A percentile compares a stretch with the other conserved stretches of the same genome.
Evolutionary conservation across 2,113 vertebrate species (phyloP).

Genomic region (Ursus arctos): DNA sequence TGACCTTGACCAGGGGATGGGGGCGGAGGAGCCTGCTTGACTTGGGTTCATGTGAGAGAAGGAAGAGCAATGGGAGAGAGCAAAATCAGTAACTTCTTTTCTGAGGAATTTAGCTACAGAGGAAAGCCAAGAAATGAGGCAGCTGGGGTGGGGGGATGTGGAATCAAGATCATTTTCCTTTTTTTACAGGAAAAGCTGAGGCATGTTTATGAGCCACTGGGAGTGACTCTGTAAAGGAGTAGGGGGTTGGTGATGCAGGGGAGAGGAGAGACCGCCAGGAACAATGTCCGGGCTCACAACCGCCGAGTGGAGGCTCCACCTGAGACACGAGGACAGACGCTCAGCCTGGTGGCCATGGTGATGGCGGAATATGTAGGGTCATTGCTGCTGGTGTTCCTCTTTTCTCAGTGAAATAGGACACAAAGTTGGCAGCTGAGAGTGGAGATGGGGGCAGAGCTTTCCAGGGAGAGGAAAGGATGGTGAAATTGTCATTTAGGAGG

Average conservation of each 20-base stretch:
- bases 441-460: not conserved
- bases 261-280: not conserved
- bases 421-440: not conserved
- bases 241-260: not conserved
- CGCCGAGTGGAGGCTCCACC: not conserved
- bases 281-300: fast-evolving
- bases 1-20: not conserved
- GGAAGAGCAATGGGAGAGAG: not conserved
- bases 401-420: not conserved
- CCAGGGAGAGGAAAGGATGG: not conserved
- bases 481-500: not conserved
- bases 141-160: not conserved
- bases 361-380: fast-evolving
- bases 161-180: no score
- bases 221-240: not conserved
- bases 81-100: not conserved
- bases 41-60: not conserved
- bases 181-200: not conserved
- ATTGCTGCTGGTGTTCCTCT: not conserved
- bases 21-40: not conserved
- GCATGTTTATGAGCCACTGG: not conserved
- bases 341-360: not conserved
- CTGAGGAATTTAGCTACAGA: not conserved
- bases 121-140: not conserved
- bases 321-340: no score